These are phyloP conservation scores for Sapayoa aenigma DNA, from an alignment of 2,113 vertebrate species.

Conservation along the genomic window DNA sequence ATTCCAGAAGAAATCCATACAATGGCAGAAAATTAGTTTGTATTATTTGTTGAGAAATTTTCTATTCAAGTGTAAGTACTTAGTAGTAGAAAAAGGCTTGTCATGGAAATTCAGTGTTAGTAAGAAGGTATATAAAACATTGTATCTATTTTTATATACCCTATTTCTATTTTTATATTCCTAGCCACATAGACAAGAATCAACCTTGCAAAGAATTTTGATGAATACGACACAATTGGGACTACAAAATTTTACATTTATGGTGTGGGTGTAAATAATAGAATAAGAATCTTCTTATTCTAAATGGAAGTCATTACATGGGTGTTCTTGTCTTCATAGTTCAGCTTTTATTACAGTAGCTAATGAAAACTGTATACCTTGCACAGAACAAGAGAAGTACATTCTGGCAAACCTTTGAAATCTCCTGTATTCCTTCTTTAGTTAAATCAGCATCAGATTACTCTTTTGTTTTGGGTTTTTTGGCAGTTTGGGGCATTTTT, in stretches of 20 bases:
- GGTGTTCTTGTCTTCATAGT: not conserved
- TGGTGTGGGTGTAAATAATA: not conserved
- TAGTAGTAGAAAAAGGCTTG: not conserved
- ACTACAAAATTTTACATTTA: not conserved
- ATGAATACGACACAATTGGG: not conserved
- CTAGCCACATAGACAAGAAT: not conserved
- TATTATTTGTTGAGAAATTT: not conserved
- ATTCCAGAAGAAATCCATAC: not conserved
- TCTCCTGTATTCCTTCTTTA: not conserved
- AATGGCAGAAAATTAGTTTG: not conserved
- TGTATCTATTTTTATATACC: not conserved
- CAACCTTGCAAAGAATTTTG: not conserved
- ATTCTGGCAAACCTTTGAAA: not conserved
- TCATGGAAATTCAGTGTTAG: not conserved
- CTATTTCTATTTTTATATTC: not conserved
- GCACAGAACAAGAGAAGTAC: not conserved
- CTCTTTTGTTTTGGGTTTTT: too few relatives aligned
- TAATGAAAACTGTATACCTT: not conserved
- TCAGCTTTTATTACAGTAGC: not conserved
- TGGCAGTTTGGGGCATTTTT: too few relatives aligned
- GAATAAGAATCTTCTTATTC: not conserved
- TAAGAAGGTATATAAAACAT: not conserved
- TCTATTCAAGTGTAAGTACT: not conserved
- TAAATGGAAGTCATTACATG: not conserved
- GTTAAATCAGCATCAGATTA: too few relatives aligned